Evolutionary conservation across 2,888 invertebrate genomes (phyloP), one percentile per base, ranked within the genome.

Genomic region (Protodeltote pygarga): DNA sequence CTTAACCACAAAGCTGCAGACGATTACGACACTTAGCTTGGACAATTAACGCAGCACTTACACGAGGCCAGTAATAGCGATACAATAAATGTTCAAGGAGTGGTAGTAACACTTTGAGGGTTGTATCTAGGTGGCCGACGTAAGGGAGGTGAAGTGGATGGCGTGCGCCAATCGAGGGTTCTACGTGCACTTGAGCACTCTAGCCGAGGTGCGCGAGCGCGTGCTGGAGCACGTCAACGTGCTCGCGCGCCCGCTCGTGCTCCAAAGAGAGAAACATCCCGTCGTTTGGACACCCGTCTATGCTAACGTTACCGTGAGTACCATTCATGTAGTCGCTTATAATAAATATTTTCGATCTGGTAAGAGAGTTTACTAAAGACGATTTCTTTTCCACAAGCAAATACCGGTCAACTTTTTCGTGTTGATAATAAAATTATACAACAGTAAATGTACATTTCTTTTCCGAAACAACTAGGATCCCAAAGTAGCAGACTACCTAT

Each of bases 251-350:
- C 99, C 99, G 0, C 93, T 99, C 86, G 99, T 99, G 8, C 92
- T 98, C 62, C 95, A 96, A 65, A 93, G 96, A 34, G 95, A 95
- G 50, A 94, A 95, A 63, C 97, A 97, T 83, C 97, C 98, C 3
- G 96, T 97, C n/a, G 95, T 98, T 4, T 99, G 99, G 99, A 98
- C 98, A 0, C 98, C 98, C 5, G 97, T 98, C 9, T 99, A 99
- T 83, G 97, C 98, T 10, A 98, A 99, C 82, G 94, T 97, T 40
- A 96, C 97, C 68, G 96, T 96, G 89, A 92, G 93, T 64, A 11
- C 11, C 24, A n/a, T n/a, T n/a, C n/a, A n/a, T n/a, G n/a, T n/a
- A n/a, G n/a, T n/a, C n/a, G n/a, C n/a, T n/a, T n/a, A n/a, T n/a
- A n/a, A n/a, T n/a, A n/a, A n/a, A n/a, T n/a, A n/a, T n/a, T 20